Evolutionary conservation across 2,888 invertebrate species (phyloP).

Genomic region (Teleiodes luculella): DNA sequence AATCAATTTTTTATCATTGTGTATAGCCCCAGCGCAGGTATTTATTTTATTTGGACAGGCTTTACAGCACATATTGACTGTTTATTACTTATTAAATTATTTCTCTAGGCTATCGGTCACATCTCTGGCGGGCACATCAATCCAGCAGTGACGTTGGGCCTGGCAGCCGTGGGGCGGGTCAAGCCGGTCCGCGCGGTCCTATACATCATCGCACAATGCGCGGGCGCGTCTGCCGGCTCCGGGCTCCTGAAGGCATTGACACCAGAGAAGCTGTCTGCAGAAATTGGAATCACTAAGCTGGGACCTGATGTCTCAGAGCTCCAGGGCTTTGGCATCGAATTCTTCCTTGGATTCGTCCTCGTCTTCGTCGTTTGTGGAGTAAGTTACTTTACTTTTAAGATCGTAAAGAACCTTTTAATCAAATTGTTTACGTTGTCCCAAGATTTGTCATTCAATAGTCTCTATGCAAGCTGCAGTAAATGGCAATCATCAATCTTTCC

Average conservation of each 20-base stretch:
- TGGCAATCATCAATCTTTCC: too few relatives aligned
- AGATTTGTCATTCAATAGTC: too few relatives aligned
- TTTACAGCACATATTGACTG: too few relatives aligned
- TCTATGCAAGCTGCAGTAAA: too few relatives aligned
- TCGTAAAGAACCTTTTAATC: too few relatives aligned
- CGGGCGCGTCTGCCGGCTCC: constrained; percentile 90
- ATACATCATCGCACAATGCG: constrained; percentile 89
- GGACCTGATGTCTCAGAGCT: constrained; percentile 80
- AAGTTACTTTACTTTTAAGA: constrained; percentile 33
- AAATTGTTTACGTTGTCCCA: too few relatives aligned
- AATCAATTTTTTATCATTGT: too few relatives aligned
- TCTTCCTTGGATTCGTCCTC: constrained; percentile 92
- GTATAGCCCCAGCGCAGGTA: too few relatives aligned
- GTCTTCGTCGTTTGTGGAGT: constrained; percentile 94
- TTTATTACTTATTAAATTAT: neutral
- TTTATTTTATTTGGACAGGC: too few relatives aligned
- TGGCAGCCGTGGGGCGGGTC: constrained; percentile 88
- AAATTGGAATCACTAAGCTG: constrained; percentile 84
- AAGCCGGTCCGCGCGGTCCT: constrained; percentile 85
- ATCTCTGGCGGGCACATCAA: constrained; percentile 95
- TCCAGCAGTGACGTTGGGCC: constrained; percentile 92
- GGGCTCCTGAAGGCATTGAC: constrained; percentile 86
- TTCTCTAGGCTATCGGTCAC: constrained; percentile 86
- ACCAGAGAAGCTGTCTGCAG: constrained; percentile 78
- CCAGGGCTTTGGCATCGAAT: constrained; percentile 94